Percentiles rank a stretch among this genome's conserved stretches.
Conservation (phyloP, 2,888 invertebrate species). For the Aspidiotus rigidus region DNA sequence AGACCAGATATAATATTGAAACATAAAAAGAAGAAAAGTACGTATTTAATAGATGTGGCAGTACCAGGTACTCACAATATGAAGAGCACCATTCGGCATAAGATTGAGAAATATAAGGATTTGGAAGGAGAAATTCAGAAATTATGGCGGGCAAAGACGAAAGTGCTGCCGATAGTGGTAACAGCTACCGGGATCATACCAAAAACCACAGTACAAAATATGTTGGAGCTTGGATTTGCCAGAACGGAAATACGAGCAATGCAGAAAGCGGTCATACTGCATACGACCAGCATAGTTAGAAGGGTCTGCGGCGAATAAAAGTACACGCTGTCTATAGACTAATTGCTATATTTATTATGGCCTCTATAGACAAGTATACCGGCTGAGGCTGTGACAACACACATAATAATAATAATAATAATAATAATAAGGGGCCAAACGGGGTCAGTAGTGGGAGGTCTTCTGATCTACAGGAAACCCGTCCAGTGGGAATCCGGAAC, state of each 20-base stretch:
- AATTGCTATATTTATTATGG: neutral
- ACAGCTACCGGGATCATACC: neutral
- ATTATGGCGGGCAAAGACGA: neutral
- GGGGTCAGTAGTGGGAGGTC: too few species aligned
- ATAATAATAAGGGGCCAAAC: too few species aligned
- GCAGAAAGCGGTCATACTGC: neutral
- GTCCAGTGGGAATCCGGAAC: too few species aligned
- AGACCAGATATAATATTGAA: neutral
- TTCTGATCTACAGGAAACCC: too few species aligned
- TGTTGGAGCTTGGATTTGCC: neutral
- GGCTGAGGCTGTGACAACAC: too few species aligned
- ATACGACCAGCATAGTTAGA: neutral
- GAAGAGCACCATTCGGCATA: neutral
- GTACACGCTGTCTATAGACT: conserved; percentile 2
- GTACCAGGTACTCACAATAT: neutral
- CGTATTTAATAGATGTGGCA: neutral
- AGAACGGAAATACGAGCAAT: neutral
- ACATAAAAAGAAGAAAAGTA: neutral
- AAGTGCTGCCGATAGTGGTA: neutral
- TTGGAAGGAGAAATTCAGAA: neutral
- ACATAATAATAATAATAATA: too few species aligned
- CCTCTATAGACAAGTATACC: neutral
- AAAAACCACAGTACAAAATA: neutral
- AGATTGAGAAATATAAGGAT: neutral
- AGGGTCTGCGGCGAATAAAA: neutral